Evolutionary conservation across 2,888 invertebrate genomes (phyloP), one percentile per base, ranked within the genome.

Genomic region (Ferdinandea cuprea): DNA sequence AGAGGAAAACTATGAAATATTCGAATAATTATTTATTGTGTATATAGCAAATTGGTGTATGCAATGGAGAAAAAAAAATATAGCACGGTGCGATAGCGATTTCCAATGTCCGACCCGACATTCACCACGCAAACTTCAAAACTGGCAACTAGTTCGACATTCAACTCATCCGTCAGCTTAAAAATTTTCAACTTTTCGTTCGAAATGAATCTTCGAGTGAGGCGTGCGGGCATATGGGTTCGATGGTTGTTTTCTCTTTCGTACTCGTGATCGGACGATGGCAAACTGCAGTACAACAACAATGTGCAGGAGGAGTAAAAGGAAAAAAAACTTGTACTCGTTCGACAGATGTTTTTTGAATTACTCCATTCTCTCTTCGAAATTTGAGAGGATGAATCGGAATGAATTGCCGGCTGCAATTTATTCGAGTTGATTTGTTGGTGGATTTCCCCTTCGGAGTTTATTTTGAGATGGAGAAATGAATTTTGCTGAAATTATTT

Each of bases 61-160:
- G 59, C 42, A 77, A 40, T 66, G n/a, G n/a, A n/a, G n/a, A n/a
- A n/a, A n/a, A n/a, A 66, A 72, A 72, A 65, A 52, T 72, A 15
- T 72, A 77, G 72, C 78, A 83, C 83, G 81, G 65, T 81, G 81
- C 81, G 66, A 68, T 63, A 77, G 83, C 72, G 83, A 78, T 63
- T 68, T 63, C 30, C 15, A 72, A 83, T 78, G 73, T 65, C 83
- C 83, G 68, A 83, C 77, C 83, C 88, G 88, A 88, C 88, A 88
- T 87, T 88, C 84, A 88, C 88, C 88, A 89, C 89, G 88, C 88
- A 88, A 88, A 87, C 89, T 88, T 88, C 87, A 87, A 87, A 88
- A 89, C 88, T 89, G 89, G 87, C 83, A 86, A 85, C 83, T 77
- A 52, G 78, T 83, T 83, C 68, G 42, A 63, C 56, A 50, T 48